Conservation (phyloP, 2,113 vertebrate genomes). For the Baryphthengus martii region DNA sequence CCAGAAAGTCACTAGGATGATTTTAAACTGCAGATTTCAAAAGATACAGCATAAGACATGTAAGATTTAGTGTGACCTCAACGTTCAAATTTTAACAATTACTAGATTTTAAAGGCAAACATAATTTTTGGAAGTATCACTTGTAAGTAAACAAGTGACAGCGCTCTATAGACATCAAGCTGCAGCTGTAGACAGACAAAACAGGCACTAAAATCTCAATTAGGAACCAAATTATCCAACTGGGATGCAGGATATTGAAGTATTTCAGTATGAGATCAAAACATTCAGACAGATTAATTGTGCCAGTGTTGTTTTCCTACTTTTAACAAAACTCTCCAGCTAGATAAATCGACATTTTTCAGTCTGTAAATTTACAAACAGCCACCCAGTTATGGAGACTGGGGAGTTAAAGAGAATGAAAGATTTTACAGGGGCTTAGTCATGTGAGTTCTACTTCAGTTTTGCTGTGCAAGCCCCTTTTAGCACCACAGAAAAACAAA, state of each 20-base stretch:
- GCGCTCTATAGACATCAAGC: neutral
- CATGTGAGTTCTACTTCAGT: neutral
- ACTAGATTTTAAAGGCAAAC: neutral
- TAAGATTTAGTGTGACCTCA: neutral
- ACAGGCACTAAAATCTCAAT: slow-evolving; percentile 16
- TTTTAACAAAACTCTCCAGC: neutral
- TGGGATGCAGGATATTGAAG: neutral
- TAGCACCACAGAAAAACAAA: slow-evolving; percentile 19
- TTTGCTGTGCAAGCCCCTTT: slow-evolving; percentile 11
- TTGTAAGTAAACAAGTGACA: neutral
- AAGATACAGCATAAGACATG: neutral
- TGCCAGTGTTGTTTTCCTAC: neutral
- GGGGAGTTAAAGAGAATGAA: neutral
- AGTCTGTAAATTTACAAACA: neutral
- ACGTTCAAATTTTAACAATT: neutral
- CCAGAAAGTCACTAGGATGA: neutral
- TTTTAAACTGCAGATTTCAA: neutral
- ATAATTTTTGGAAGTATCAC: neutral
- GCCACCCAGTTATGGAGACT: neutral
- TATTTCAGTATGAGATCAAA: neutral
- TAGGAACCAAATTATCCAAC: neutral
- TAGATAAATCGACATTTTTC: neutral
- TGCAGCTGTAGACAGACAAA: neutral
- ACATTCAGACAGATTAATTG: neutral
- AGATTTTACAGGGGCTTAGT: neutral